phyloP scores from a whole-genome alignment of 1,140 invertebrate species.

The Neocloeon triangulifer region DNA sequence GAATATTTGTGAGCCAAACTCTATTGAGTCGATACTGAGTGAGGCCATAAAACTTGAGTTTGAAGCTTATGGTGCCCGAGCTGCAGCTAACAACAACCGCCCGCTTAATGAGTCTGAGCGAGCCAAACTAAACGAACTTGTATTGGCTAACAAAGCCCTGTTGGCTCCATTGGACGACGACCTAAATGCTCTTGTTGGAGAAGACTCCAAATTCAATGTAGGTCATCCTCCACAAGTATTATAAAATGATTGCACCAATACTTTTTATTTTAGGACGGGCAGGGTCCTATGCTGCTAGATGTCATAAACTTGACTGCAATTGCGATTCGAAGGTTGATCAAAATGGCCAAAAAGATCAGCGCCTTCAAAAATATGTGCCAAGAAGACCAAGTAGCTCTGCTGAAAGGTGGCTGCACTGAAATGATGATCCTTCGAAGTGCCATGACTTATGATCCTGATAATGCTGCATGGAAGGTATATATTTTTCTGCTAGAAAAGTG shows the following conservation, averaged over 20 bases:
- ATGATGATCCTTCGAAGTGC: slow-evolving; percentile 79
- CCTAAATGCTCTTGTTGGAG: slow-evolving; percentile 36
- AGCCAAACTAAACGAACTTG: slow-evolving; percentile 59
- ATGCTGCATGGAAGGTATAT: slow-evolving; percentile 57
- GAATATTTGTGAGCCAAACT: slow-evolving; percentile 18
- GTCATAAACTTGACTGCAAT: slow-evolving; percentile 78
- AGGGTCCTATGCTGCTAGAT: slow-evolving; percentile 50
- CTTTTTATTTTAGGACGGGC: slow-evolving; percentile 16
- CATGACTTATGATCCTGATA: slow-evolving; percentile 66
- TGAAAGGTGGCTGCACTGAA: slow-evolving; percentile 76
- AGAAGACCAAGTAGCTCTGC: slow-evolving; percentile 68
- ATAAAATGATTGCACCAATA: background rate
- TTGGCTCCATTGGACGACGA: slow-evolving; percentile 61
- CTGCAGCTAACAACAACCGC: slow-evolving; percentile 28
- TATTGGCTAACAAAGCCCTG: slow-evolving; percentile 60
- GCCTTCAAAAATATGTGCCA: slow-evolving; percentile 78
- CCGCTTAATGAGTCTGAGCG: slow-evolving; percentile 61
- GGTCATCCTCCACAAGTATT: background rate
- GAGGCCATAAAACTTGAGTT: slow-evolving; percentile 67
- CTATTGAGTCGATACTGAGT: slow-evolving; percentile 56
- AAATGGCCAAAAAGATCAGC: slow-evolving; percentile 76
- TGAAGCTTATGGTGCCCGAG: slow-evolving; percentile 30
- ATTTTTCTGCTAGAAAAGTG: no score
- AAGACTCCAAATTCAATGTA: slow-evolving; percentile 26
- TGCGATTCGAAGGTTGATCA: slow-evolving; percentile 70